Percentiles rank a stretch among this genome's conserved stretches.
Conservation (phyloP, 2,888 invertebrate genomes). For the Hirtodrosophila confusa region DNA sequence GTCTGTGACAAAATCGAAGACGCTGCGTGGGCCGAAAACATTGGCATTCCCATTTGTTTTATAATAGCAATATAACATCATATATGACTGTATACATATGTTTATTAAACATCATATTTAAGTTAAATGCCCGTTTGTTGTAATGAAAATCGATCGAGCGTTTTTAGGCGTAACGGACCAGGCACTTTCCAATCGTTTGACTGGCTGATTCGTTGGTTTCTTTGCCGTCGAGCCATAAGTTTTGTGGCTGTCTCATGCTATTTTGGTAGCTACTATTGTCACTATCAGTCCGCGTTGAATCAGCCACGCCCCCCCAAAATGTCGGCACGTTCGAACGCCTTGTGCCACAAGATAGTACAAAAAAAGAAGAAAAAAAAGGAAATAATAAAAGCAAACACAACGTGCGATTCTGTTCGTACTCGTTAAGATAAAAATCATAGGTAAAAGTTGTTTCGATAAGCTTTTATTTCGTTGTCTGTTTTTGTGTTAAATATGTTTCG, state of each 20-base stretch:
- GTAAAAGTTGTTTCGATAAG: slow-evolving; percentile 78
- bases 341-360: slow-evolving; percentile 10
- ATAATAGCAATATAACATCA: slow-evolving; percentile 12
- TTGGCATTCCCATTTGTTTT: slow-evolving; percentile 24
- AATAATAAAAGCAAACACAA: slow-evolving; percentile 32
- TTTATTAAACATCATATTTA: slow-evolving; percentile 11
- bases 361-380: slow-evolving; percentile 37
- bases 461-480: slow-evolving; percentile 45
- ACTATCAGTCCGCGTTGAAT: slow-evolving; percentile 42
- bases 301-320: slow-evolving; percentile 67
- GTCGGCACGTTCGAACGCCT: slow-evolving; percentile 57
- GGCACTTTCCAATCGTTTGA: slow-evolving; percentile 73
- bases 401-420: slow-evolving; percentile 50
- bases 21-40: slow-evolving; percentile 39
- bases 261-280: slow-evolving; percentile 50
- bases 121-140: slow-evolving; percentile 20
- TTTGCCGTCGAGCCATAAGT: slow-evolving; percentile 63
- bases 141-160: slow-evolving; percentile 26
- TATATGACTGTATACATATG: slow-evolving; percentile 4
- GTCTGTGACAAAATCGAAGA: slow-evolving; percentile 4
- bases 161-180: slow-evolving; percentile 42
- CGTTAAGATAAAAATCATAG: slow-evolving; percentile 61
- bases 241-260: slow-evolving; percentile 38
- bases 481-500: slow-evolving; percentile 34
- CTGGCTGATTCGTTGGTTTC: slow-evolving; percentile 37